Base-by-base conservation (phyloP, 2,113 vertebrate species). In the Actinemys pallida region DNA sequence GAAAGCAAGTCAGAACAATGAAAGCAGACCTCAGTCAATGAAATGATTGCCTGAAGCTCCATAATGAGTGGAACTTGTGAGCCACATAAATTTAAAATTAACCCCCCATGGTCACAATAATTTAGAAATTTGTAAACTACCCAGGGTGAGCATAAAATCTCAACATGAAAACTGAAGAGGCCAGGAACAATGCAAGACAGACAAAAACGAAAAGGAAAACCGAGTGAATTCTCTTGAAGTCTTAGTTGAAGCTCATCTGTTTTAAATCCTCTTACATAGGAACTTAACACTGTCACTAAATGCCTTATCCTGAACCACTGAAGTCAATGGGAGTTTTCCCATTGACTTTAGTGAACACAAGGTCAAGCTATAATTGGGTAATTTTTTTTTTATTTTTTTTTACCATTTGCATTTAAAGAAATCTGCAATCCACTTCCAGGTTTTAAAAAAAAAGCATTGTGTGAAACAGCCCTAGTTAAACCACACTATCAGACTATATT, bases 251-350 rank as follows among this genome's bases (percentile, higher is more conserved):
- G 6, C 11, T 29, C 42, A 78, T 47, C 7, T 8, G 11, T 78
- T 78, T 29, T 45, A 78, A 78, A 25, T 47, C 5, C 25, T 78
- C 42, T 13, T 78, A 78, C 13, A 13, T 81, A 17, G 69, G 10
- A 39, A 39, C 35, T 39, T 72, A 69, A 8, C 16, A n/a, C 57
- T 87, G 35, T 39, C 57, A 87, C 49, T 94, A 90, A 88, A 57
- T 81, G 91, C 83, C 82, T 90, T 83, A 96, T 83, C 56, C 50
- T 85, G 50, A n/a, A 87, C 90, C 93, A 81, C 17, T 52, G 59
- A 90, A 89, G 69, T n/a, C 20, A 53, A 2, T 56, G 83, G 45
- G 85, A 94, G 5, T 79, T 76, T 85, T 93, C 10, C 75, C 87
- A 81, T 94, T 69, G 90, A 90, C 39, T 90, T 78, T 76, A 86